phyloP scores from a whole-genome alignment of 2,113 vertebrate genomes.

The Pagrus major region DNA sequence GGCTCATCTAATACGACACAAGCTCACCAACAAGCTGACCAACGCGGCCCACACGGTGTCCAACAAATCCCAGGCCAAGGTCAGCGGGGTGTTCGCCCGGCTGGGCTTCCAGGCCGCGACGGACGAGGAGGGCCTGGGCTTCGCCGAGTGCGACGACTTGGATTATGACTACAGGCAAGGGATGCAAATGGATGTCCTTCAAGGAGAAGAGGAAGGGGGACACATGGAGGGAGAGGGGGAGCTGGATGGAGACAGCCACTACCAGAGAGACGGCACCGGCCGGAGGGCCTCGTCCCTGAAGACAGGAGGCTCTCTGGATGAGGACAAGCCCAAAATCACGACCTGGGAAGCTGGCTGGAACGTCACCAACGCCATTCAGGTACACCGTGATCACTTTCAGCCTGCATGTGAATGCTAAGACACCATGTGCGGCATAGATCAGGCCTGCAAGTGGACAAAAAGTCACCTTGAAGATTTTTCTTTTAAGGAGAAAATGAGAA shows the following conservation, averaged over 20 bases:
- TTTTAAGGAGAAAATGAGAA: not conserved
- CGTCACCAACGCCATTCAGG: slow-evolving; percentile 98
- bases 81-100: slow-evolving; percentile 95
- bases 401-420: not conserved
- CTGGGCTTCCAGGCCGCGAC: slow-evolving; percentile 97
- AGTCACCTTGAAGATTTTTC: slow-evolving; percentile 73
- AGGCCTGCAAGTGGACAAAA: slow-evolving; percentile 51
- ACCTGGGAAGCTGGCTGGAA: slow-evolving; percentile 99
- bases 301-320: slow-evolving; percentile 83
- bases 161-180: slow-evolving; percentile 95
- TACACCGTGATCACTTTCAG: slow-evolving; percentile 64
- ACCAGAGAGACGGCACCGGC: slow-evolving; percentile 91
- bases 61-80: slow-evolving; percentile 95
- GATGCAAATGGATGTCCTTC: slow-evolving; percentile 94
- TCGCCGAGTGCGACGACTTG: slow-evolving; percentile 94
- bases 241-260: slow-evolving; percentile 92
- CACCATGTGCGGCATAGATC: not conserved
- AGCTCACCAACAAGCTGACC: slow-evolving; percentile 90
- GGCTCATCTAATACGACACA: slow-evolving; percentile 95
- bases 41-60: slow-evolving; percentile 93
- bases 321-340: slow-evolving; percentile 94
- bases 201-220: slow-evolving; percentile 82
- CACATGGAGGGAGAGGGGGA: slow-evolving; percentile 81
- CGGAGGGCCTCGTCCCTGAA: slow-evolving; percentile 87
- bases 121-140: slow-evolving; percentile 93